Conservation (phyloP, 2,797 vertebrate species). For the Acanthurus tractus region DNA sequence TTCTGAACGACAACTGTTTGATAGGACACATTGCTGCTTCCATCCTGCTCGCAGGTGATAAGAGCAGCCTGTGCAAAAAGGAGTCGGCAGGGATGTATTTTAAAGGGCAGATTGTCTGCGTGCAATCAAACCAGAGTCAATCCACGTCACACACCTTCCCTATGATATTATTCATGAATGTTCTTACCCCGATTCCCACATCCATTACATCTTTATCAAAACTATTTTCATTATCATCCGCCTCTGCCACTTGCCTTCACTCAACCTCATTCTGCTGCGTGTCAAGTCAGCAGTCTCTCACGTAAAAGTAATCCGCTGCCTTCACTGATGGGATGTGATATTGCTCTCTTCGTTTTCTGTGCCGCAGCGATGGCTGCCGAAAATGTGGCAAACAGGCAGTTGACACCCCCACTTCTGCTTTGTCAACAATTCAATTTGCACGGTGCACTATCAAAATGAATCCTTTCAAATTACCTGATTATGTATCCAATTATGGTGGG, state of each 20-base stretch:
- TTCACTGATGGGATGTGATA: conserved; percentile 79
- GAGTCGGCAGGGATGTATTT: conserved; percentile 49
- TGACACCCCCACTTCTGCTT: conserved; percentile 67
- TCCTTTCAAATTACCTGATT: conserved; percentile 62
- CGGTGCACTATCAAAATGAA: conserved; percentile 46
- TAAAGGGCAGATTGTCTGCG: conserved; percentile 56
- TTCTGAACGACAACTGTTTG: conserved; percentile 66
- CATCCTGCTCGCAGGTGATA: conserved; percentile 74
- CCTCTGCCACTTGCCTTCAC: conserved; percentile 74
- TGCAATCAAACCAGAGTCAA: conserved; percentile 63
- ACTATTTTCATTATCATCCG: conserved; percentile 79
- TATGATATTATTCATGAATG: conserved; percentile 73
- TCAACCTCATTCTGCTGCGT: conserved; percentile 72
- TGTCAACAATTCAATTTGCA: conserved; percentile 65
- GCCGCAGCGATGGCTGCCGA: conserved; percentile 42
- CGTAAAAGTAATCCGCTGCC: conserved; percentile 75
- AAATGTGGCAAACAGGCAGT: conserved; percentile 66
- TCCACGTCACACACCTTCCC: conserved; percentile 51
- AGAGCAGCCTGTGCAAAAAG: conserved; percentile 49
- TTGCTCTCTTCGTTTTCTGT: conserved; percentile 67
- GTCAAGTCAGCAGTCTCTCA: conserved; percentile 79
- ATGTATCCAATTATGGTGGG: conserved; percentile 50
- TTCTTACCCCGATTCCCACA: conserved; percentile 68
- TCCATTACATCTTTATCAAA: conserved; percentile 84
- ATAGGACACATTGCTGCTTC: conserved; percentile 65